Evolutionary conservation across 1,140 invertebrate species (phyloP).

Genomic region (Daktulosphaira vitifoliae): DNA sequence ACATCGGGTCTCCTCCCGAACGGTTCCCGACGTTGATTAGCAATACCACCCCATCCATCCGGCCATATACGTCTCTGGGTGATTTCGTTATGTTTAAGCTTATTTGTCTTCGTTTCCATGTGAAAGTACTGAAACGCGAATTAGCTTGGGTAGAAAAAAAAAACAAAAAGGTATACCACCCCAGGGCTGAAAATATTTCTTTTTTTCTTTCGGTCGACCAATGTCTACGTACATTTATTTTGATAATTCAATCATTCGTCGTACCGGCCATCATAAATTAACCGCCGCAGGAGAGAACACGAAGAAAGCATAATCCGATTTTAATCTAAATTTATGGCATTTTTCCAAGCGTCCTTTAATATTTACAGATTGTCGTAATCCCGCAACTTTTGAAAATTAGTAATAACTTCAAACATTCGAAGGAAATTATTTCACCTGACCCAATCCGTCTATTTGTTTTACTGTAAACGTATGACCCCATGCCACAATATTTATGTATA

Average conservation of each 20-base stretch:
- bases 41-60: not conserved
- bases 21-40: constrained; percentile 28
- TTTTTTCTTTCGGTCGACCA: not conserved
- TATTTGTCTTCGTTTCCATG: constrained; percentile 10
- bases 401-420: too few species aligned
- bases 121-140: constrained; percentile 14
- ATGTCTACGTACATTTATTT: not conserved
- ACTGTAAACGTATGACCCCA: too few species aligned
- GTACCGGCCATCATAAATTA: not conserved
- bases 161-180: too few species aligned
- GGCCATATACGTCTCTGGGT: not conserved
- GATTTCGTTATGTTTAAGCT: not conserved
- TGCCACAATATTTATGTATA: too few species aligned
- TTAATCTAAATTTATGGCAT: too few species aligned
- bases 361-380: too few species aligned
- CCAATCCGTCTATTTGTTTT: too few species aligned
- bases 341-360: too few species aligned
- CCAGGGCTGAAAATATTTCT: not conserved
- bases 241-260: constrained; percentile 20
- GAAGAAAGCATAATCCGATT: not conserved
- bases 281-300: not conserved
- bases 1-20: constrained; percentile 16
- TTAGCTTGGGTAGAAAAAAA: not conserved
- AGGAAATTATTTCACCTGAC: too few species aligned
- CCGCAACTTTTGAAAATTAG: too few species aligned